Evolutionary conservation across 2,113 vertebrate genomes (phyloP), one percentile per base, ranked within the genome.

Genomic region (Donacobius atricapilla): DNA sequence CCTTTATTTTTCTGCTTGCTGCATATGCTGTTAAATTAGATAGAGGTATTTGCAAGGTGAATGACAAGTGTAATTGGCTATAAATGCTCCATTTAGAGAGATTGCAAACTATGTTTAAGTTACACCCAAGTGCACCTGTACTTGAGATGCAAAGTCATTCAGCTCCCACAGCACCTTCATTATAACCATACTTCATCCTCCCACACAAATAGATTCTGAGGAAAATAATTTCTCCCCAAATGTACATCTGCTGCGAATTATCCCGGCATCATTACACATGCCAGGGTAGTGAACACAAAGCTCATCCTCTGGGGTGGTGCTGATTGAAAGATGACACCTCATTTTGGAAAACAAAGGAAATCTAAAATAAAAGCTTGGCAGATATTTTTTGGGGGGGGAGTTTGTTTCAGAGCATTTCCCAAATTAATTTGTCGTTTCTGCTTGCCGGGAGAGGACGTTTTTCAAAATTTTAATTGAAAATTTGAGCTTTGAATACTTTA

Each of bases 101-200:
- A 97, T 88, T 92, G 95, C 94, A 96, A 96, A 97, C 95, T 95
- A 93, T 95, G 95, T 96, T 97, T 95, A 97, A 97, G 96, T 95
- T 93, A 95, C 96, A 95, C 95, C 92, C 95, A 97, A 92, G 83
- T 92, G 94, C 95, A 96, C 95, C 95, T 97, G 96, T 94, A 90
- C 96, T 95, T 94, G 95, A 96, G 92, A 92, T 95, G 95, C 95
- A 92, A 80, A 95, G 95, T 93, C 94, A 77, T 96, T 93, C 95
- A 69, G 95, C 95, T 96, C 90, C 79, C 88, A 66, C 88, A 77
- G 88, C 88, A 97, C 90, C 90, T 96, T 96, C 95, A 92, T 97
- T 94, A 96, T 66, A 92, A 80, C 95, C 71, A 73, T 88, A 73
- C 92, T 95, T 97, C 95, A 92, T 96, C 95, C 96, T 96, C 96